Percentiles rank a stretch among this genome's conserved stretches.
Conservation (phyloP, 2,113 vertebrate genomes). For the Macrotus californicus region DNA sequence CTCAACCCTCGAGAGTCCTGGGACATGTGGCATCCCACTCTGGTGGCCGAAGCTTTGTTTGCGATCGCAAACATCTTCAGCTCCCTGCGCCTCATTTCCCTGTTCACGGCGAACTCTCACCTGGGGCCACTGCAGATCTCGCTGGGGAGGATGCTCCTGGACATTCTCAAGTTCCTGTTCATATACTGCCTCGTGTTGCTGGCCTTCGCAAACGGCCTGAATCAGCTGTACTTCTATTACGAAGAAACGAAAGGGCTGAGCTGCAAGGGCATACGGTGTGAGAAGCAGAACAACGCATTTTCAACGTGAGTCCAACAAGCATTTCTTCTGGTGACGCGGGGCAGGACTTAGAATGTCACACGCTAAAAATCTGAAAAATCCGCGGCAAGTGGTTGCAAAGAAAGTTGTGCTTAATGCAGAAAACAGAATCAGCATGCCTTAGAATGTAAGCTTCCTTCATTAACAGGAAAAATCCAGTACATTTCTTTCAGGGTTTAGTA, state of each 20-base stretch:
- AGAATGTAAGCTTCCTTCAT: not conserved
- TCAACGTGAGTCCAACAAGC: constrained; percentile 88
- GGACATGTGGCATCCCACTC: constrained; percentile 97
- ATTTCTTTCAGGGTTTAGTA: constrained; percentile 19
- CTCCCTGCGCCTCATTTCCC: constrained; percentile 94
- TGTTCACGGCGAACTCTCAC: constrained; percentile 98
- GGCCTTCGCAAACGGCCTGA: constrained; percentile 97
- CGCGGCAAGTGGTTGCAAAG: not conserved
- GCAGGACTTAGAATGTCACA: not conserved
- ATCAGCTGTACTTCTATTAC: constrained; percentile 97
- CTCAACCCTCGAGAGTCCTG: constrained; percentile 81
- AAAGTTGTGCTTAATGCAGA: not conserved
- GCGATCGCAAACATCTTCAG: constrained; percentile 99
- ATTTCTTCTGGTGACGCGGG: not conserved
- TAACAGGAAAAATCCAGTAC: not conserved
- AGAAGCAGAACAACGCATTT: constrained; percentile 94
- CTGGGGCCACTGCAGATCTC: constrained; percentile 98
- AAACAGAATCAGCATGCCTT: not conserved
- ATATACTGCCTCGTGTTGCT: constrained; percentile 97
- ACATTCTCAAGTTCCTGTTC: constrained; percentile 99
- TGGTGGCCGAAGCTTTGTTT: constrained; percentile 96
- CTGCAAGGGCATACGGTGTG: constrained; percentile 95
- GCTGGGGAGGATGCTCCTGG: constrained; percentile 97
- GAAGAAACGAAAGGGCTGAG: constrained; percentile 78
- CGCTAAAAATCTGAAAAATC: not conserved